Conservation (phyloP, 2,113 vertebrate genomes). For the Apteryx owenii region DNA sequence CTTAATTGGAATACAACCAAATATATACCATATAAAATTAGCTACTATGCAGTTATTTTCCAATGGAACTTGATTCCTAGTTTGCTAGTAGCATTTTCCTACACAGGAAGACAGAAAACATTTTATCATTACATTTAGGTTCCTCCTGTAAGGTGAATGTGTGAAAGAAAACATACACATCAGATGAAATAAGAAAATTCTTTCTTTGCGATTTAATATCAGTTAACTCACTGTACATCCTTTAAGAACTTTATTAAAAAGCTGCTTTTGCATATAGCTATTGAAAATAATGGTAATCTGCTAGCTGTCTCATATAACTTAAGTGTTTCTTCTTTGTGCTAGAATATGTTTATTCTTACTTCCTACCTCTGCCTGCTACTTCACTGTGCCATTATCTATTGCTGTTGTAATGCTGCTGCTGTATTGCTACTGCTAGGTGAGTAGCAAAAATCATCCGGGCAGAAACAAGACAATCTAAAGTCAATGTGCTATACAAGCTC, state of each 20-base stretch:
- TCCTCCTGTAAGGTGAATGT: neutral
- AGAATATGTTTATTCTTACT: neutral
- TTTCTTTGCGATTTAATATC: neutral
- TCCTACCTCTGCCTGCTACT: neutral
- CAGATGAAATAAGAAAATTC: conserved; percentile 14
- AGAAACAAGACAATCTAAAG: neutral
- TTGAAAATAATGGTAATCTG: neutral
- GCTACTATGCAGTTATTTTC: neutral
- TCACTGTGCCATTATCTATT: neutral
- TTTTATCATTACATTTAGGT: neutral
- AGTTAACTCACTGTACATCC: conserved; percentile 8
- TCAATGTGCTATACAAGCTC: neutral
- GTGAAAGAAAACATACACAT: neutral
- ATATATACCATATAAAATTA: neutral
- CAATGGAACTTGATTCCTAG: neutral
- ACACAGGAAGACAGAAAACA: neutral
- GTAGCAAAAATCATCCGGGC: neutral
- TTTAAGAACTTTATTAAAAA: conserved; percentile 26
- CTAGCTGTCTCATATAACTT: neutral
- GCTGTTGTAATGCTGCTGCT: neutral
- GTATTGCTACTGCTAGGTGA: neutral
- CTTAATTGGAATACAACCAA: neutral
- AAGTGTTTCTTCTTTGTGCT: neutral
- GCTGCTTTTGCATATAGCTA: neutral
- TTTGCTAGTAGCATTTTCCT: neutral